Conservation (phyloP, 2,888 invertebrate species). For the Epistrophe grossulariae region DNA sequence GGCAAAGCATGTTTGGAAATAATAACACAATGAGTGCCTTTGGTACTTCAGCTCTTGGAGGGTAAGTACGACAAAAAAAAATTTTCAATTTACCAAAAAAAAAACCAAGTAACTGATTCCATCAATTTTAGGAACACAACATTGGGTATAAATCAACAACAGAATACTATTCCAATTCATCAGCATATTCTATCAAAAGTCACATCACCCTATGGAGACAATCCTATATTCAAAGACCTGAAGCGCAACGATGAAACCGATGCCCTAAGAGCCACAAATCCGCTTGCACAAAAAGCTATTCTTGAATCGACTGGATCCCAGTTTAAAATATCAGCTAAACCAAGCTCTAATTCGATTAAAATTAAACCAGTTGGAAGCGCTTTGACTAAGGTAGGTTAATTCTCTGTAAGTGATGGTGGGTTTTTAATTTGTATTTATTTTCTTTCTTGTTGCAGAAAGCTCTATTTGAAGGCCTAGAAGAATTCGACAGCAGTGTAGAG, state of each 20-base stretch:
- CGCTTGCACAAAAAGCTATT: slow-evolving; percentile 88
- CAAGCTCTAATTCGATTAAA: slow-evolving; percentile 85
- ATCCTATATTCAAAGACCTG: slow-evolving; percentile 92
- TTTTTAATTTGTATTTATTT: neutral
- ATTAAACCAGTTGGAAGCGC: slow-evolving; percentile 81
- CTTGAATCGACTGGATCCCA: slow-evolving; percentile 84
- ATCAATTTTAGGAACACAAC: slow-evolving; percentile 69
- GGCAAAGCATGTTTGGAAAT: slow-evolving; percentile 77
- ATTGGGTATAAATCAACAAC: slow-evolving; percentile 79
- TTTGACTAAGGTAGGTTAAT: slow-evolving; percentile 77
- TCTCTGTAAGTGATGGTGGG: neutral
- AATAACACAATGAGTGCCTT: slow-evolving; percentile 82
- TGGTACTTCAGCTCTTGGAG: slow-evolving; percentile 79
- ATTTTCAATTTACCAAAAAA: neutral
- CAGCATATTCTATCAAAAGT: slow-evolving; percentile 91
- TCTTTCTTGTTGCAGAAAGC: slow-evolving; percentile 85
- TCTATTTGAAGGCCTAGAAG: slow-evolving; percentile 94
- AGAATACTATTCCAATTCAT: slow-evolving; percentile 85
- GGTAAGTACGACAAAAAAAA: slow-evolving; percentile 53
- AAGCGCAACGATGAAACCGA: slow-evolving; percentile 85
- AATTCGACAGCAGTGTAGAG: slow-evolving; percentile 88
- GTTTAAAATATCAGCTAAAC: slow-evolving; percentile 86
- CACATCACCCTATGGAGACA: slow-evolving; percentile 94
- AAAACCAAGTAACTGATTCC: neutral
- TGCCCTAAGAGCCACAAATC: slow-evolving; percentile 89